Conservation (phyloP, 1,140 invertebrate genomes). For the Trichomalopsis sarcophagae region DNA sequence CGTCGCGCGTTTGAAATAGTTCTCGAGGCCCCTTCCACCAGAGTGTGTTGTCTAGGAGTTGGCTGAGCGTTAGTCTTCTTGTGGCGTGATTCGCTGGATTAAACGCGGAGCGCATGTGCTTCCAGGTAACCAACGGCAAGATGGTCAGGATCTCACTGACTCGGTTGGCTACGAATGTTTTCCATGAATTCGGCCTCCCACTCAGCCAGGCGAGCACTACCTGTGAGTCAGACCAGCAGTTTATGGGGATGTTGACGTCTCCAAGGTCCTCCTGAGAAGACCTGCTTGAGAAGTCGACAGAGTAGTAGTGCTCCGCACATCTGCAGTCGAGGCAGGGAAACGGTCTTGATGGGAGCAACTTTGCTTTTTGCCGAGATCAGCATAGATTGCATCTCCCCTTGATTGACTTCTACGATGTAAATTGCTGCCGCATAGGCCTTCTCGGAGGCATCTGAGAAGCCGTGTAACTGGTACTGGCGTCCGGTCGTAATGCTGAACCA, state of each 20-base stretch:
- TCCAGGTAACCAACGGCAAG: slow-evolving; percentile 45
- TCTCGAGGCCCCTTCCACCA: slow-evolving; percentile 66
- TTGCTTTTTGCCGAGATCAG: too few species aligned
- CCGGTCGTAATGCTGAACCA: too few species aligned
- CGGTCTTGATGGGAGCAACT: too few species aligned
- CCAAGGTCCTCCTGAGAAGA: neutral
- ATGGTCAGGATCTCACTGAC: slow-evolving; percentile 59
- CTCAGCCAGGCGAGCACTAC: slow-evolving; percentile 63
- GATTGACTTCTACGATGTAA: too few species aligned
- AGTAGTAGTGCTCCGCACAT: neutral
- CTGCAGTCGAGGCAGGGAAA: neutral
- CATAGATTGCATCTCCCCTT: too few species aligned
- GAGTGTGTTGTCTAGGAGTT: slow-evolving; percentile 41
- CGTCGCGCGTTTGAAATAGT: neutral
- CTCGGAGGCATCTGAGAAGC: too few species aligned
- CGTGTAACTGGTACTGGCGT: too few species aligned
- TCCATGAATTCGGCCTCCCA: slow-evolving; percentile 56
- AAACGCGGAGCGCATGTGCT: slow-evolving; percentile 26
- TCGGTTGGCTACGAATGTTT: slow-evolving; percentile 65
- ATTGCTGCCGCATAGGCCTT: too few species aligned
- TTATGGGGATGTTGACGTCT: neutral
- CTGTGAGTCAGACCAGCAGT: slow-evolving; percentile 60
- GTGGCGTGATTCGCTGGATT: slow-evolving; percentile 54
- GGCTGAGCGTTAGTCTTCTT: slow-evolving; percentile 30
- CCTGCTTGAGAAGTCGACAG: neutral